These are phyloP conservation scores for Morinoia aosen DNA, from an alignment of 2,888 invertebrate genomes.

Conservation along the genomic window DNA sequence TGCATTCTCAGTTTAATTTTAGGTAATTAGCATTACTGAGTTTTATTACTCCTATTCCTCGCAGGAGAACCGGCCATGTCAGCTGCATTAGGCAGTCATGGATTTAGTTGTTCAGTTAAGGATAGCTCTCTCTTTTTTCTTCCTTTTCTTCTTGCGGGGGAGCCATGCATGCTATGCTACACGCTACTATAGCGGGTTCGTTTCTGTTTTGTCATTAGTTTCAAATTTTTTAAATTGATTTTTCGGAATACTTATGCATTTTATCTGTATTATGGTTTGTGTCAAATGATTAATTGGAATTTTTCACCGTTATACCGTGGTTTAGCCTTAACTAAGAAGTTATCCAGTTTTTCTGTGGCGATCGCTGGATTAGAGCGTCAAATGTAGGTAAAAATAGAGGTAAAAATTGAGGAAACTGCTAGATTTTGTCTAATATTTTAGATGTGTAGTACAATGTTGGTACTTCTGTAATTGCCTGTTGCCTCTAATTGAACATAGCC, in stretches of 20 bases:
- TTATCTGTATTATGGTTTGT: not conserved
- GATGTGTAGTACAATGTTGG: too few relatives aligned
- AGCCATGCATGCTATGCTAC: not conserved
- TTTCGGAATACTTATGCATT: not conserved
- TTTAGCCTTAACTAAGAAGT: not conserved
- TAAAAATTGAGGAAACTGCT: too few relatives aligned
- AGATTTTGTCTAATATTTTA: too few relatives aligned
- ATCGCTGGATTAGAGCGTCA: not conserved
- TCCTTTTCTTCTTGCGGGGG: not conserved
- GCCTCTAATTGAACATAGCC: too few relatives aligned
- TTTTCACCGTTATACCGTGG: not conserved
- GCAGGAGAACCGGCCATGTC: not conserved
- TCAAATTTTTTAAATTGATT: not conserved
- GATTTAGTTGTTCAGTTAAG: not conserved
- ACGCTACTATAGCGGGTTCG: not conserved
- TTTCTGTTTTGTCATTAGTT: not conserved
- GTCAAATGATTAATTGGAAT: not conserved
- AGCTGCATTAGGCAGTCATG: not conserved
- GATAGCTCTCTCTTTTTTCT: not conserved
- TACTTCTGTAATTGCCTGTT: too few relatives aligned
- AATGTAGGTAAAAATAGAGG: not conserved
- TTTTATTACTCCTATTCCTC: not conserved
- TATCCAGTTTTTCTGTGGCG: not conserved
- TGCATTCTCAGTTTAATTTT: not conserved
- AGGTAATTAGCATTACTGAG: not conserved